Conservation (phyloP, 23 tunicate species). For the Phallusia fumigata region DNA sequence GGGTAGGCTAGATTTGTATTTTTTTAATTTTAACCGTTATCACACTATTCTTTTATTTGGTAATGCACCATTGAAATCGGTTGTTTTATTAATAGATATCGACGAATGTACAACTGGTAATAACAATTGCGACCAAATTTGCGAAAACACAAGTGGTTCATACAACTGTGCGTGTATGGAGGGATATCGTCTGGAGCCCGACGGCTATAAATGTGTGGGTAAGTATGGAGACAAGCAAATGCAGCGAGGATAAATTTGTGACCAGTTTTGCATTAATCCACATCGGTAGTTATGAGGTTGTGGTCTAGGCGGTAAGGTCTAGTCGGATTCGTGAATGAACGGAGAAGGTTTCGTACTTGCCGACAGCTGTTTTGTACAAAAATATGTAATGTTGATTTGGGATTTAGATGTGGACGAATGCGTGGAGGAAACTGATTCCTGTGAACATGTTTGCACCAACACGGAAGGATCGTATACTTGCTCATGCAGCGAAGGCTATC, state of each 20-base stretch:
- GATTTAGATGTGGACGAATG: conserved; percentile 38
- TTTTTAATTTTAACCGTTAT: too few relatives aligned
- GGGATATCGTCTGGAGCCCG: background rate
- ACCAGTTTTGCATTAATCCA: too few relatives aligned
- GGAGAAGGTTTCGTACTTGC: too few relatives aligned
- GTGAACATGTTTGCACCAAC: conserved; percentile 37
- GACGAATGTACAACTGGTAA: background rate
- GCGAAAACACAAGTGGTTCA: conserved; percentile 12
- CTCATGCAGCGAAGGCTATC: conserved; percentile 34
- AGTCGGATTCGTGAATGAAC: too few relatives aligned
- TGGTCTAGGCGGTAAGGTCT: too few relatives aligned
- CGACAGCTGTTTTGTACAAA: too few relatives aligned
- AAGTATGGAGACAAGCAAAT: background rate
- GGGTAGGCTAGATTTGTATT: background rate
- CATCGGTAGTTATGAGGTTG: too few relatives aligned
- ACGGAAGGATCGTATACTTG: conserved; percentile 29
- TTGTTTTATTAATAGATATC: conserved; percentile 11
- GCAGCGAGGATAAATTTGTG: too few relatives aligned
- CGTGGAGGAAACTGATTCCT: background rate
- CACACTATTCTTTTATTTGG: too few relatives aligned
- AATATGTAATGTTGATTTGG: too few relatives aligned
- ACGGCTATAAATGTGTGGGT: conserved; percentile 2
- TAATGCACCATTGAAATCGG: background rate
- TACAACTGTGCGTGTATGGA: background rate
- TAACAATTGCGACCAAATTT: background rate